Percentiles rank a stretch among this genome's conserved stretches.
phyloP scores from a whole-genome alignment of 1,140 invertebrate species.

The Hermetia illucens region DNA sequence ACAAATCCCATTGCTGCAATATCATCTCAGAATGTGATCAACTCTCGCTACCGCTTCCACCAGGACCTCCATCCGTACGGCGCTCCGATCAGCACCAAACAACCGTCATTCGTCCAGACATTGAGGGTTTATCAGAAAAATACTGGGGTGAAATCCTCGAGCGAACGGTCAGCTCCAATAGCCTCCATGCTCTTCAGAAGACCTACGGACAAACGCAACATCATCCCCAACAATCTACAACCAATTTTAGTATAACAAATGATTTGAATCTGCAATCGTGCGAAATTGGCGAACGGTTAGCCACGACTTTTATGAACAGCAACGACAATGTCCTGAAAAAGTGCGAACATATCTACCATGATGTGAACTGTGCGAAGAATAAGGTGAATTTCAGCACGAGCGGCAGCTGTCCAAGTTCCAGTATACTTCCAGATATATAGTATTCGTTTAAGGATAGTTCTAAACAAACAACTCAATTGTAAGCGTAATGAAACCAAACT shows the following conservation, averaged over 20 bases:
- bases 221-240: slow-evolving; percentile 17
- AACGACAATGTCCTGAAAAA: slow-evolving; percentile 21
- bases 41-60: slow-evolving; percentile 24
- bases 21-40: slow-evolving; percentile 30
- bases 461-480: too few relatives aligned
- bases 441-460: too few relatives aligned
- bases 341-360: slow-evolving; percentile 25
- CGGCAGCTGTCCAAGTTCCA: too few relatives aligned
- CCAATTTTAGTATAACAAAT: slow-evolving; percentile 27
- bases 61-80: slow-evolving; percentile 19
- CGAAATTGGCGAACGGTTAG: slow-evolving; percentile 4
- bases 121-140: slow-evolving; percentile 56
- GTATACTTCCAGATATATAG: too few relatives aligned
- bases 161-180: slow-evolving; percentile 50
- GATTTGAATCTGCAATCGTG: slow-evolving; percentile 24
- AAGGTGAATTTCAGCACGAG: slow-evolving; percentile 12
- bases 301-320: neutral
- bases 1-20: slow-evolving; percentile 30
- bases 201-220: slow-evolving; percentile 28
- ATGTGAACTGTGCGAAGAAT: slow-evolving; percentile 27
- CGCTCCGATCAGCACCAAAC: too few relatives aligned
- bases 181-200: slow-evolving; percentile 48
- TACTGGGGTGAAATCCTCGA: slow-evolving; percentile 64
- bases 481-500: too few relatives aligned
- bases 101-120: slow-evolving; percentile 37